Percentiles rank a stretch among this genome's conserved stretches.
phyloP scores from a whole-genome alignment of 2,888 invertebrate species.

The Tetranychus truncatus region DNA sequence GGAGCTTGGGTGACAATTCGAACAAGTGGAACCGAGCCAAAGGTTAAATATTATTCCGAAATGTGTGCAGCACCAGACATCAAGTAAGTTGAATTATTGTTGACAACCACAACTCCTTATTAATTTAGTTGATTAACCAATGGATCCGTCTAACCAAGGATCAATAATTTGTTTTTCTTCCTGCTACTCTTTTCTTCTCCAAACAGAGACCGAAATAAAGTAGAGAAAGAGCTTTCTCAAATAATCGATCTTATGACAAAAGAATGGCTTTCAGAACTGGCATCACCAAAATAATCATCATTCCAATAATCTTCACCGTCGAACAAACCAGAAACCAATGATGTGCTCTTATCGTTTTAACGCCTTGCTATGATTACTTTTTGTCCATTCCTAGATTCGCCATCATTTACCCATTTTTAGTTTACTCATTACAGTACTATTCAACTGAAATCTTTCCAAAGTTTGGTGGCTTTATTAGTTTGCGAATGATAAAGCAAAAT shows the following conservation, averaged over 20 bases:
- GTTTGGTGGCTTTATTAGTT: too few species aligned
- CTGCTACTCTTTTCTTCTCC: not conserved
- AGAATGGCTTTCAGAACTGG: not conserved
- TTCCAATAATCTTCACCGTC: not conserved
- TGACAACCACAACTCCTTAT: not conserved
- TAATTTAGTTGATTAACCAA: not conserved
- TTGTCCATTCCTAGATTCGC: too few species aligned
- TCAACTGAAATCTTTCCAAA: too few species aligned
- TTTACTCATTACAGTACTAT: too few species aligned
- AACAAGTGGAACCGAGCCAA: conserved; percentile 96
- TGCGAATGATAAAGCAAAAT: too few species aligned
- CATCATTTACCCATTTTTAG: too few species aligned
- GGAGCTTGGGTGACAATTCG: conserved; percentile 70
- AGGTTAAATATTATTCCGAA: conserved; percentile 95
- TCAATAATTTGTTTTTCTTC: not conserved
- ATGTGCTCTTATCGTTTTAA: not conserved
- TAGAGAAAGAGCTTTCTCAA: not conserved
- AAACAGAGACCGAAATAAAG: not conserved
- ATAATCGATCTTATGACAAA: not conserved
- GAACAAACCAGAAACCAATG: not conserved
- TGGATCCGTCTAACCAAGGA: not conserved
- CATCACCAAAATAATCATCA: not conserved
- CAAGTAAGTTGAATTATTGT: conserved; percentile 36
- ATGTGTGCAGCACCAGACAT: conserved; percentile 49
- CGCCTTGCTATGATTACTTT: not conserved